Conservation (phyloP, 2,888 invertebrate species). For the Atrina japonica region DNA sequence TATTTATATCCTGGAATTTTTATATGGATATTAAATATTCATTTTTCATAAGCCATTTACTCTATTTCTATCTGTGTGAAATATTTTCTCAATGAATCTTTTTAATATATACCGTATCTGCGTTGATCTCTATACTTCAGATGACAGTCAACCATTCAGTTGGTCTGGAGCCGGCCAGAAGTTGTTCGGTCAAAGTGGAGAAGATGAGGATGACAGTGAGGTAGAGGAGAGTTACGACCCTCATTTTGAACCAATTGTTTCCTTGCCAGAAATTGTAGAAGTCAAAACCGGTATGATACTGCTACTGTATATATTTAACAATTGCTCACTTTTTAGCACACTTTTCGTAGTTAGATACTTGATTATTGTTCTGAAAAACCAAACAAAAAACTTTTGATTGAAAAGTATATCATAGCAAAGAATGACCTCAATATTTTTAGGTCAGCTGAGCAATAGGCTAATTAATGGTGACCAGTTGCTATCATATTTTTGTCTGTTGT, state of each 20-base stretch:
- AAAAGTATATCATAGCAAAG: too few relatives aligned
- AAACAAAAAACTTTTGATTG: too few relatives aligned
- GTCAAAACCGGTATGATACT: slow-evolving; percentile 82
- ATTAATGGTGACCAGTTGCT: too few relatives aligned
- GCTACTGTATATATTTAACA: not conserved
- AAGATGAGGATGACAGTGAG: slow-evolving; percentile 87
- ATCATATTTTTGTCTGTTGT: too few relatives aligned
- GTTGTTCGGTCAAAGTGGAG: slow-evolving; percentile 80
- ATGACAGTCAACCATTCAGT: slow-evolving; percentile 61
- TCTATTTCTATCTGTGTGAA: not conserved
- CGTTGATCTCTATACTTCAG: slow-evolving; percentile 4
- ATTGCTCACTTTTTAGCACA: not conserved
- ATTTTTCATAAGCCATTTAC: too few relatives aligned
- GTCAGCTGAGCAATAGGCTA: too few relatives aligned
- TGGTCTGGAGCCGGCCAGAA: slow-evolving; percentile 74
- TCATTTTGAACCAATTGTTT: slow-evolving; percentile 88
- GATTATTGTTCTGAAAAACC: too few relatives aligned
- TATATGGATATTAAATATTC: too few relatives aligned
- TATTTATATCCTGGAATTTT: too few relatives aligned
- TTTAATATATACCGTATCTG: slow-evolving; percentile 1
- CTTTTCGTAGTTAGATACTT: too few relatives aligned
- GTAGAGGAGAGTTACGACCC: slow-evolving; percentile 81
- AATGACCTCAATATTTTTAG: too few relatives aligned
- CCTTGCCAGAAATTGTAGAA: slow-evolving; percentile 82
- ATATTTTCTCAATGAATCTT: too few relatives aligned